Evolutionary conservation across 1,140 invertebrate genomes (phyloP), one percentile per base, ranked within the genome.

Genomic region (Halictus rubicundus): DNA sequence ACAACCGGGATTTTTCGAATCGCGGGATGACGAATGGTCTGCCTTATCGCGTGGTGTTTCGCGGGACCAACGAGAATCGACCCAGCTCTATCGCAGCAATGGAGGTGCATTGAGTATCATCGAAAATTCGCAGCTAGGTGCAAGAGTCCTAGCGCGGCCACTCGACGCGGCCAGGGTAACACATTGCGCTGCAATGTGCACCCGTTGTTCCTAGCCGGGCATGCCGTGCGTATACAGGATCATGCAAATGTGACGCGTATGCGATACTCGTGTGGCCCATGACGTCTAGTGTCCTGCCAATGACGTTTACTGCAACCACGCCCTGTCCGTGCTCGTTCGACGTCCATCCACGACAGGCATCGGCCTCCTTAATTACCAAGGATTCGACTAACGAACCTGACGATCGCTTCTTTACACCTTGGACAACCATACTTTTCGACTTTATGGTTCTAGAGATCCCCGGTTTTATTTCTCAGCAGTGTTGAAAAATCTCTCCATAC

Each of bases 241-340:
- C 86, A 92, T 91, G 89, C 89, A 89, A 89, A 91, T 89, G 78
- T 70, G 88, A 90, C 85, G 86, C 89, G 85, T 89, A 83, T 85
- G 88, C 84, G 88, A 90, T 87, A 84, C 83, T 84, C 78, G 84
- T 76, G 88, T 89, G 89, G 89, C 85, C 75, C 77, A 63, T 91
- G 90, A 92, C 90, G 86, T 92, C 86, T 90, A 91, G 89, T 91
- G 88, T 65, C 79, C 89, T 92, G 91, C 82, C 69, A 81, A 84
- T 91, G 91, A 91, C 89, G 86, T 90, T 91, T 90, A 90, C 89
- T 88, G 89, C 83, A 87, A 87, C 88, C 88, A 90, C 88, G 88
- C 87, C 89, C 87, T 89, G 88, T 86, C 82, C 87, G 88, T 88
- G 88, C 86, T 79, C 79, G 78, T 82, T 75, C 83, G 82, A 84